Percentiles rank a stretch among this genome's conserved stretches.
phyloP scores from a whole-genome alignment of 2,113 vertebrate genomes.

The Gopherus flavomarginatus region DNA sequence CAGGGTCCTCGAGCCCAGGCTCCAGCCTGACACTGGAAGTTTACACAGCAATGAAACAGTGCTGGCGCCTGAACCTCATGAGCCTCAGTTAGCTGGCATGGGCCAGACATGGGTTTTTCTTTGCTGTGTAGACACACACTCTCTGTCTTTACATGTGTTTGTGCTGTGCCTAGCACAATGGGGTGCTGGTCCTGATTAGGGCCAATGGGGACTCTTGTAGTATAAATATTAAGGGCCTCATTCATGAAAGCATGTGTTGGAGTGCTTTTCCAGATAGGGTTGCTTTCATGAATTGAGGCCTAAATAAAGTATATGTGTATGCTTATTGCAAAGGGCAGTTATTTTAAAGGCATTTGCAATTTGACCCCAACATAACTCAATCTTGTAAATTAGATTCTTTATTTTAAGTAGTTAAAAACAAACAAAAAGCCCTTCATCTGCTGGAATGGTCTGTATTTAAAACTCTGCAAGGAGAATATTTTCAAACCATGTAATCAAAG shows the following conservation, averaged over 20 bases:
- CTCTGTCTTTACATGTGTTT: neutral
- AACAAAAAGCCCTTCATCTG: neutral
- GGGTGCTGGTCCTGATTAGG: neutral
- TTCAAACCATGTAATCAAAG: neutral
- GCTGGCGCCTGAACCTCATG: neutral
- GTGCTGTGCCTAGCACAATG: neutral
- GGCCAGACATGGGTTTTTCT: neutral
- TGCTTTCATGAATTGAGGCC: neutral
- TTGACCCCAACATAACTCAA: neutral
- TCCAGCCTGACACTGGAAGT: neutral
- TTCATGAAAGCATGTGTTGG: neutral
- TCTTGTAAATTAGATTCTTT: neutral
- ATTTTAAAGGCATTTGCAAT: neutral
- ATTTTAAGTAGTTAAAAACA: neutral
- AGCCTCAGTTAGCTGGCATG: neutral
- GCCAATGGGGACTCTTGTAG: neutral
- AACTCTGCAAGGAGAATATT: neutral
- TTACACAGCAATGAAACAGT: neutral
- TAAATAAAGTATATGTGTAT: neutral
- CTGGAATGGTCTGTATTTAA: neutral
- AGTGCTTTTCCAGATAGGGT: neutral
- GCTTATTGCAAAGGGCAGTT: neutral
- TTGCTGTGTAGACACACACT: neutral
- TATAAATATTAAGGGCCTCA: neutral
- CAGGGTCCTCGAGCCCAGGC: neutral